Evolutionary conservation across 35 echinoderm and acorn worm genomes (phyloP).

Genomic region (Lytechinus pictus): DNA sequence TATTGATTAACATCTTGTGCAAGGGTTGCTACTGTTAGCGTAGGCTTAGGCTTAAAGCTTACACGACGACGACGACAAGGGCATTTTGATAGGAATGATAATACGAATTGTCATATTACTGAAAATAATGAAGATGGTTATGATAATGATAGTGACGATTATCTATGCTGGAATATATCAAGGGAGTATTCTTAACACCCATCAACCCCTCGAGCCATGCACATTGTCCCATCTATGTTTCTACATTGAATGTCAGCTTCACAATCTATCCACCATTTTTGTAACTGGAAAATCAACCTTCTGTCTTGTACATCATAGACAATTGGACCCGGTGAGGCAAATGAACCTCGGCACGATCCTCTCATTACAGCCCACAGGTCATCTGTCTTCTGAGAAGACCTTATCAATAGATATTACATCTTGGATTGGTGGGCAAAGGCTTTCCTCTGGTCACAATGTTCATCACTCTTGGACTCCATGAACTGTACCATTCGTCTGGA

Average conservation of each 20-base stretch:
- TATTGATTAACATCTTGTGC: neutral
- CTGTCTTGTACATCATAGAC: neutral
- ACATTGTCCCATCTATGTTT: neutral
- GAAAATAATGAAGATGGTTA: no score
- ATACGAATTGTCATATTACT: no score
- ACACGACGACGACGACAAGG: no score
- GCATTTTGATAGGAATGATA: no score
- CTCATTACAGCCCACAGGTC: neutral
- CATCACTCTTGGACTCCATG: neutral
- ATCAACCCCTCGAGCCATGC: neutral
- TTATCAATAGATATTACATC: neutral
- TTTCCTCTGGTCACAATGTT: neutral
- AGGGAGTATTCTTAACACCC: no score
- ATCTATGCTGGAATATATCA: no score
- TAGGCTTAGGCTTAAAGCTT: no score
- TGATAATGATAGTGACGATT: no score
- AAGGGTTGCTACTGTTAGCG: neutral
- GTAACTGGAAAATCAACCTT: neutral
- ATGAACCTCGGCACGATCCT: slow-evolving; percentile 2
- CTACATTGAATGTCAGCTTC: neutral
- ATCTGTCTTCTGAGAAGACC: neutral
- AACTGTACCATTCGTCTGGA: neutral
- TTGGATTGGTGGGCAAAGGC: neutral
- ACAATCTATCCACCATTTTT: neutral
- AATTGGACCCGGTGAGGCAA: neutral